phyloP scores from a whole-genome alignment of 2,888 invertebrate species.

The Rhingia rostrata region DNA sequence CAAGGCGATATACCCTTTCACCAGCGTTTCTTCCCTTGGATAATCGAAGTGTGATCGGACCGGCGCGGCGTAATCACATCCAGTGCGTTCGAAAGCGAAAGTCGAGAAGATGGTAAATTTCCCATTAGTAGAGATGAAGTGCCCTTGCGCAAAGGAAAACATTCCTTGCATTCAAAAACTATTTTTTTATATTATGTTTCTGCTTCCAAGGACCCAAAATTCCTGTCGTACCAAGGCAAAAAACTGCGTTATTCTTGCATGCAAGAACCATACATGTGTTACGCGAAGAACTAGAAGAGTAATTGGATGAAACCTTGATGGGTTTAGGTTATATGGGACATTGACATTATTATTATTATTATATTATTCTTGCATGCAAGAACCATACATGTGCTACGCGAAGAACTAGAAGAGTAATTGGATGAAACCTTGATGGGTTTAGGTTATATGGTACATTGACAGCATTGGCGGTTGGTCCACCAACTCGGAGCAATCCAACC shows the following conservation, averaged over 20 bases:
- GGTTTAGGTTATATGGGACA: slow-evolving; percentile 27
- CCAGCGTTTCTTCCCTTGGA: slow-evolving; percentile 14
- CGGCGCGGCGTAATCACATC: too few relatives aligned
- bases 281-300: slow-evolving; percentile 10
- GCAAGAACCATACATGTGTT: slow-evolving; percentile 11
- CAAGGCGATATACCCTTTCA: slow-evolving; percentile 19
- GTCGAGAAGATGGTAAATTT: too few relatives aligned
- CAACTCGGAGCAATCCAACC: slow-evolving; percentile 1
- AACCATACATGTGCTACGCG: slow-evolving; percentile 7
- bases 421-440: slow-evolving; percentile 19
- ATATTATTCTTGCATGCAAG: slow-evolving; percentile 29
- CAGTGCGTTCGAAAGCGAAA: too few relatives aligned
- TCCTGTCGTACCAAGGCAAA: slow-evolving; percentile 26
- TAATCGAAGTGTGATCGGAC: too few relatives aligned
- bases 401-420: slow-evolving; percentile 10
- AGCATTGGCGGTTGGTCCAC: slow-evolving; percentile 6
- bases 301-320: slow-evolving; percentile 26
- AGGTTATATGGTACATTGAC: neutral
- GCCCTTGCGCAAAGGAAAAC: slow-evolving; percentile 43
- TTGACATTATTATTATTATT: too few relatives aligned
- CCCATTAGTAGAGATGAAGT: slow-evolving; percentile 52
- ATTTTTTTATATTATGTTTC: slow-evolving; percentile 46
- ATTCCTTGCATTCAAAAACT: slow-evolving; percentile 45
- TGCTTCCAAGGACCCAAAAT: slow-evolving; percentile 51
- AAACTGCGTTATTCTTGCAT: slow-evolving; percentile 25